Conservation (phyloP, 2,888 invertebrate species). For the Leptopilina drosophilae region DNA sequence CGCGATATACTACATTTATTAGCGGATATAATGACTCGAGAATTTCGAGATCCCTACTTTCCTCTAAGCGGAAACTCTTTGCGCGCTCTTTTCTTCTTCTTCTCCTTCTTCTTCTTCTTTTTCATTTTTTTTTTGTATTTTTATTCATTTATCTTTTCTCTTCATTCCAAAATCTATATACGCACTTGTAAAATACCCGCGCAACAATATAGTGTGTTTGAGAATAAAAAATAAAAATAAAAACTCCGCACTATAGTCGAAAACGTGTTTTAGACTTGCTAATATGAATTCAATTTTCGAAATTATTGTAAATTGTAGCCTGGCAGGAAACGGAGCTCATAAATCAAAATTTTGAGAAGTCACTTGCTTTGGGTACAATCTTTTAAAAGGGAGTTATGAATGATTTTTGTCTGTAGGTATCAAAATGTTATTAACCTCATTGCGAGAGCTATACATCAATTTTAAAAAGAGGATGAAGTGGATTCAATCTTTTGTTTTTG, state of each 20-base stretch:
- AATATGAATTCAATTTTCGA: constrained; percentile 29
- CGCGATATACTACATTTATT: constrained; percentile 74
- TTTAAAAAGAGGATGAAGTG: neutral
- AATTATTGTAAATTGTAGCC: constrained; percentile 18
- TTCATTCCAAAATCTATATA: neutral
- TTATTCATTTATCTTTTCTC: constrained; percentile 41
- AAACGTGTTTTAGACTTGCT: constrained; percentile 15
- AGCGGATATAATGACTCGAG: constrained; percentile 69
- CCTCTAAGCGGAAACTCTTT: constrained; percentile 32
- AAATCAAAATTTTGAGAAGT: constrained; percentile 10
- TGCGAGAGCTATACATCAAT: neutral
- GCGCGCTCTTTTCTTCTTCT: constrained; percentile 39
- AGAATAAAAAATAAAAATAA: neutral
- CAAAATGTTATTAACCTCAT: constrained; percentile 19
- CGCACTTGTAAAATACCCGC: neutral
- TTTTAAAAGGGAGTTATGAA: neutral
- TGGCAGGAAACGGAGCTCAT: neutral
- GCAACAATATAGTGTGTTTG: neutral
- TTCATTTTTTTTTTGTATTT: constrained; percentile 26
- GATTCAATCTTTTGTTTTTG: constrained; percentile 6
- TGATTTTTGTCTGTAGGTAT: constrained; percentile 7
- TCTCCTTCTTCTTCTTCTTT: constrained; percentile 30
- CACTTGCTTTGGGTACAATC: neutral
- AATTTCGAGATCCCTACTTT: constrained; percentile 52
- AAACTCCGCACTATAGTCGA: neutral